A percentile compares a stretch with the other conserved stretches of the same genome.
phyloP scores from a whole-genome alignment of 2,797 vertebrate genomes.

The Champsocephalus gunnari region DNA sequence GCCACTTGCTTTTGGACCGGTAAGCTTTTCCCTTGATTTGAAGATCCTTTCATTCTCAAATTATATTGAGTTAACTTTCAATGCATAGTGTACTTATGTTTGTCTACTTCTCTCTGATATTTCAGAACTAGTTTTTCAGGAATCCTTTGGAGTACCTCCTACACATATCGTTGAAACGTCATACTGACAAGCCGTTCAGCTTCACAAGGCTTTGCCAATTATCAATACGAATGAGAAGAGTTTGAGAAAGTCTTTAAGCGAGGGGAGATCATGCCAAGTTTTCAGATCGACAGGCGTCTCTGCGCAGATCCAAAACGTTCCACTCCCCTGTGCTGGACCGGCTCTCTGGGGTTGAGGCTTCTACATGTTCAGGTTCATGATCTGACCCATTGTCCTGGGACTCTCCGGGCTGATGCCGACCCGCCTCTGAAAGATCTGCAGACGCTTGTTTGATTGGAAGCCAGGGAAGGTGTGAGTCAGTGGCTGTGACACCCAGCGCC shows the following conservation, averaged over 20 bases:
- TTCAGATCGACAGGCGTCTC: constrained; percentile 61
- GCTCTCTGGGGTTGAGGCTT: constrained; percentile 44
- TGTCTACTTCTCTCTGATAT: no score
- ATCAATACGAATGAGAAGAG: constrained; percentile 36
- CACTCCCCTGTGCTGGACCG: constrained; percentile 39
- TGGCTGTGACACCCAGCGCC: constrained; percentile 61
- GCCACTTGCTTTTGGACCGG: background rate
- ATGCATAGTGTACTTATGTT: no score
- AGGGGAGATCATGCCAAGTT: constrained; percentile 71
- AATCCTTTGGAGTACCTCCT: no score
- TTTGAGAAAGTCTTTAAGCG: constrained; percentile 39
- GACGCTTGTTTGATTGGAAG: constrained; percentile 37
- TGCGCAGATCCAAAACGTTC: constrained; percentile 35
- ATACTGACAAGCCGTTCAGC: no score
- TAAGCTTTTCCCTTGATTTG: background rate
- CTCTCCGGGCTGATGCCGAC: background rate
- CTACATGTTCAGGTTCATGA: constrained; percentile 19
- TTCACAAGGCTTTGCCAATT: background rate
- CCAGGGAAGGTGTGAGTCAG: constrained; percentile 58
- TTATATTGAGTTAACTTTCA: no score
- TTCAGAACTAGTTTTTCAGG: no score
- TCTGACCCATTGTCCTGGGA: constrained; percentile 34
- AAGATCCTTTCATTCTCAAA: background rate
- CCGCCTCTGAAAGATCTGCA: constrained; percentile 24
- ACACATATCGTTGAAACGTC: no score